These are phyloP conservation scores for Cheilosia variabilis DNA, from an alignment of 2,888 invertebrate species.

Conservation along the genomic window DNA sequence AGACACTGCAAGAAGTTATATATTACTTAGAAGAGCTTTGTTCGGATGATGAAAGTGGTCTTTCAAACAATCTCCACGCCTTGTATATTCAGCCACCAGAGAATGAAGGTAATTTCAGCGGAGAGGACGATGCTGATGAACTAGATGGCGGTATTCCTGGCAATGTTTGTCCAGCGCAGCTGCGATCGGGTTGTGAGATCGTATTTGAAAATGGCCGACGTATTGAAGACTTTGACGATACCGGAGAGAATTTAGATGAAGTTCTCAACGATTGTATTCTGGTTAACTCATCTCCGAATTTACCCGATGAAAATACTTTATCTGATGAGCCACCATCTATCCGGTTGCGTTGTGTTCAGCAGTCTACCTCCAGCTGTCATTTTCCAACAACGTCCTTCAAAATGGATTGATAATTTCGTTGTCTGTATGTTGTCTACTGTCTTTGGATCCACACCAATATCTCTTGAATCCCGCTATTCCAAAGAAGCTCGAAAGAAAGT, in stretches of 20 bases:
- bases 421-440: too few species aligned
- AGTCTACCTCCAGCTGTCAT: neutral
- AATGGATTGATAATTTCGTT: too few species aligned
- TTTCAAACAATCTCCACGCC: slow-evolving; percentile 17
- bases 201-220: too few species aligned
- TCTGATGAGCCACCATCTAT: too few species aligned
- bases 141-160: slow-evolving; percentile 38
- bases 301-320: too few species aligned
- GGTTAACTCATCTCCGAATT: too few species aligned
- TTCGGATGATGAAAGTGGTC: slow-evolving; percentile 11
- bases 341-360: neutral
- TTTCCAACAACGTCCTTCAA: too few species aligned
- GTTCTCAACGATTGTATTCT: neutral
- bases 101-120: slow-evolving; percentile 44
- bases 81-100: slow-evolving; percentile 44
- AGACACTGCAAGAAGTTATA: neutral
- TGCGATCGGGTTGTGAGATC: neutral
- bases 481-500: too few species aligned
- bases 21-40: neutral
- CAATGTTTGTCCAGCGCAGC: slow-evolving; percentile 53
- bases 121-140: slow-evolving; percentile 42
- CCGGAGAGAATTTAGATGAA: neutral
- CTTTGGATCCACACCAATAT: too few species aligned
- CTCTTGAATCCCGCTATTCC: too few species aligned
- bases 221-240: too few species aligned